Conservation (phyloP, 1,140 invertebrate species). For the Panagrolaimus sp. region DNA sequence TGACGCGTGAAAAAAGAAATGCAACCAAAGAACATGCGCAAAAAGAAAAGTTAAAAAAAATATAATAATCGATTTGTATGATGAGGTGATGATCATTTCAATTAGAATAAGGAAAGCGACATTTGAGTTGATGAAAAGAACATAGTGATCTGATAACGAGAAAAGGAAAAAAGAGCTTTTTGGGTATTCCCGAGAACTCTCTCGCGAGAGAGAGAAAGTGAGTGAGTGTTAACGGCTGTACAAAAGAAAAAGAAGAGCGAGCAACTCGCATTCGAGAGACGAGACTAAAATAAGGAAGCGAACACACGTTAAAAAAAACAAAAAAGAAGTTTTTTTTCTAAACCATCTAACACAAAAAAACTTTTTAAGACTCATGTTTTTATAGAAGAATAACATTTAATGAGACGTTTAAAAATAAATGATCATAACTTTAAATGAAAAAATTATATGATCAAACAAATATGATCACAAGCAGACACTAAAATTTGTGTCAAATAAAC, state of each 20-base stretch:
- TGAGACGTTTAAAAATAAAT: neutral
- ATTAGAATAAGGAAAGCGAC: neutral
- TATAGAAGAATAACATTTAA: neutral
- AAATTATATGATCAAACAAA: neutral
- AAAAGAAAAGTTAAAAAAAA: neutral
- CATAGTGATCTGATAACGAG: slow-evolving; percentile 10
- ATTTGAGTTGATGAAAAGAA: neutral
- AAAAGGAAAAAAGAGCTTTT: no score
- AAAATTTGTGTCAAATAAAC: neutral
- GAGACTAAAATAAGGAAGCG: neutral
- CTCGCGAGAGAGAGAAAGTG: no score
- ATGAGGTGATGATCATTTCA: neutral
- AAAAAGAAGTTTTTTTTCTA: neutral
- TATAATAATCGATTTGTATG: neutral
- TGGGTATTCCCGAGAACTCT: no score
- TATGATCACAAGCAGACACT: neutral
- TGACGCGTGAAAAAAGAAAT: neutral
- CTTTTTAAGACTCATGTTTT: neutral
- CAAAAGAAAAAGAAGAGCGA: neutral
- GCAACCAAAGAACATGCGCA: neutral
- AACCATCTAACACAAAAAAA: neutral
- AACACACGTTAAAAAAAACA: neutral
- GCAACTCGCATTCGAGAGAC: no score
- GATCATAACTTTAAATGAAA: neutral
- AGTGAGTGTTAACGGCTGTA: no score